Base-by-base conservation (phyloP, 2,797 vertebrate species). In the Gouania willdenowi region DNA sequence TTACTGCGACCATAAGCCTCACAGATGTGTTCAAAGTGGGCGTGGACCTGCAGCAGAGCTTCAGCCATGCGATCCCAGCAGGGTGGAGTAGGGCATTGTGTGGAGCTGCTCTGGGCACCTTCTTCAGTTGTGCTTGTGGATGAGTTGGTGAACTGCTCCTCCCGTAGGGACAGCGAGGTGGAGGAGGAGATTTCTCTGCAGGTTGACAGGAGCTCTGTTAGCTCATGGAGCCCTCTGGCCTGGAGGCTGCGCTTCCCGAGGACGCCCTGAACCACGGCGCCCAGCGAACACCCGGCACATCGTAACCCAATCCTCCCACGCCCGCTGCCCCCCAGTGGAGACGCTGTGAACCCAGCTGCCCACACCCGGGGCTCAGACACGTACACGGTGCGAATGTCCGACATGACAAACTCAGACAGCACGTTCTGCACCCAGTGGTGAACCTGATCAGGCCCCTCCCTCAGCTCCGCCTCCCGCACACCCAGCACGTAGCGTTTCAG, bases 391-490 rank as follows among this genome's bases (percentile, higher is more conserved):
- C 95, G 91, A 48, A 98, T 95, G 83, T 99, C 97, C 0, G 97
- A 96, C 95, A 98, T 98, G 29, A 99, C 97, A 3, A 99, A 99
- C 86, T 99, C 97, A 0, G 97, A 99, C 12, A 99, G 89, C 55
- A 99, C 95, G 0, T 98, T 99, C 89, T 98, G 95, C 9, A 94
- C 95, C 97, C 97, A 99, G 81, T 97, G 94, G 68, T 98, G 94
- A 47, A 99, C 88, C 75, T 97, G 91, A 56, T 98, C 97, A 0
- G 94, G 93, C 0, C 90, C 94, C 27, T 98, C 97, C 3, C 91
- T 88, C 6, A 91, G 74, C 67, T 95, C 94, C 0, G 92, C 87
- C 0, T 96, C 94, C 71, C 93, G 91, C 45, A 98, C 91, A 0
- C 94, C 97, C 12, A 99, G 85, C 31, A 98, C 93, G 0, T 99